Conservation (phyloP, 23 tunicate genomes). For the Ciona savignyi region DNA sequence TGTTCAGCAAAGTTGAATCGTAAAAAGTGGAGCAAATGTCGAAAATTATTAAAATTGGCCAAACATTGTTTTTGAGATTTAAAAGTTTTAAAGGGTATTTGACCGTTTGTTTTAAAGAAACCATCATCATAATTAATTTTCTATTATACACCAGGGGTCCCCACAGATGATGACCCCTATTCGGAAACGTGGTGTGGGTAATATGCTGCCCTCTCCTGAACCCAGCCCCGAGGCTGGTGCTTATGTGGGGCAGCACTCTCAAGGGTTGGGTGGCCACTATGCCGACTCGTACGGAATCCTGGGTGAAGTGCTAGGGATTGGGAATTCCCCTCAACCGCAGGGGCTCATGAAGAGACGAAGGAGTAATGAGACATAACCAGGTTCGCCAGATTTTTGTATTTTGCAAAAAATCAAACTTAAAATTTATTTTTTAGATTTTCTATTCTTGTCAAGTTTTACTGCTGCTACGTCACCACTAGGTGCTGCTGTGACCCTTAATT, state of each 20-base stretch:
- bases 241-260: constrained; percentile 94
- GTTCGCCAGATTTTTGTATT: too few species aligned
- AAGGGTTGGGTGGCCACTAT: constrained; percentile 90
- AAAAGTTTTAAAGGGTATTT: too few species aligned
- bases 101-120: too few species aligned
- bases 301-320: constrained; percentile 1
- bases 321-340: background rate
- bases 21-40: too few species aligned
- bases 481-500: too few species aligned
- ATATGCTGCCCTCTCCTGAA: constrained; percentile 77
- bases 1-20: too few species aligned
- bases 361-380: constrained; percentile 67
- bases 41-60: background rate
- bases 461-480: background rate
- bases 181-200: constrained; percentile 21
- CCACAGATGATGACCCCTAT: constrained; percentile 21
- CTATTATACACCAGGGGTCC: constrained; percentile 10
- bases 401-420: too few species aligned
- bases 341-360: constrained; percentile 28
- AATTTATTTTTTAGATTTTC: background rate
- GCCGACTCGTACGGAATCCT: constrained; percentile 43
- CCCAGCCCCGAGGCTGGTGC: constrained; percentile 97
- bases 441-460: background rate
- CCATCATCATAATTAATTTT: too few species aligned
- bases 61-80: too few species aligned